Evolutionary conservation across 1,140 invertebrate genomes (phyloP).

Genomic region (Chlorops oryzae): DNA sequence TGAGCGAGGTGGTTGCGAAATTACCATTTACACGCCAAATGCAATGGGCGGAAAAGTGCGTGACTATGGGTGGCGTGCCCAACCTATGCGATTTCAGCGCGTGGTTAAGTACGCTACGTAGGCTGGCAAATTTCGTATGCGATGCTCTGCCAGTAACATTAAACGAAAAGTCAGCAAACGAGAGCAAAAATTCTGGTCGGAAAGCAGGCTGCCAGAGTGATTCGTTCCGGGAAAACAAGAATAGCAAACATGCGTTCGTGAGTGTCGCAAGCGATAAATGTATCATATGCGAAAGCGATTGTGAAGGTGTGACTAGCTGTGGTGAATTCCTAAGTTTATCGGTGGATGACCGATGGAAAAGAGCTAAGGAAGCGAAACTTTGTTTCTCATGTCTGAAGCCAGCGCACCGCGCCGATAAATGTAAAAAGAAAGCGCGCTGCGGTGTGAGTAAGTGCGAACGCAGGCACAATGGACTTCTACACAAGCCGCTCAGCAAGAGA

Average conservation of each 20-base stretch:
- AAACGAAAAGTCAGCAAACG: too few relatives aligned
- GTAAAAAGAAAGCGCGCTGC: background rate
- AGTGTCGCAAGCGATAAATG: background rate
- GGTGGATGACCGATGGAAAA: background rate
- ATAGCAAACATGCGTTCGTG: background rate
- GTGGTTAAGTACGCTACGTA: background rate
- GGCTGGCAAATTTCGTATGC: background rate
- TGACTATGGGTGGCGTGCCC: too few relatives aligned
- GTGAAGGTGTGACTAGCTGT: background rate
- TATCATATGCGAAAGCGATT: background rate
- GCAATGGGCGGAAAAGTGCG: background rate
- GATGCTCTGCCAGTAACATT: background rate
- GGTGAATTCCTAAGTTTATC: background rate
- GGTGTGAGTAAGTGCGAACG: background rate
- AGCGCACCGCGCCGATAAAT: background rate
- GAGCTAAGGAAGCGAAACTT: background rate
- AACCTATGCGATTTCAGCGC: slow-evolving; percentile 1
- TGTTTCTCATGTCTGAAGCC: background rate
- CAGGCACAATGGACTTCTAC: too few relatives aligned
- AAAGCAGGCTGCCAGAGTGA: too few relatives aligned
- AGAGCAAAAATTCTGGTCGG: too few relatives aligned
- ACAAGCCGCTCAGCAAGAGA: too few relatives aligned
- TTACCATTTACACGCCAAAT: background rate
- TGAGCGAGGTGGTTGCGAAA: background rate
- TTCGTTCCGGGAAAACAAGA: background rate